These are phyloP conservation scores for Callionymus lyra DNA, from an alignment of 2,113 vertebrate genomes.

Conservation along the genomic window DNA sequence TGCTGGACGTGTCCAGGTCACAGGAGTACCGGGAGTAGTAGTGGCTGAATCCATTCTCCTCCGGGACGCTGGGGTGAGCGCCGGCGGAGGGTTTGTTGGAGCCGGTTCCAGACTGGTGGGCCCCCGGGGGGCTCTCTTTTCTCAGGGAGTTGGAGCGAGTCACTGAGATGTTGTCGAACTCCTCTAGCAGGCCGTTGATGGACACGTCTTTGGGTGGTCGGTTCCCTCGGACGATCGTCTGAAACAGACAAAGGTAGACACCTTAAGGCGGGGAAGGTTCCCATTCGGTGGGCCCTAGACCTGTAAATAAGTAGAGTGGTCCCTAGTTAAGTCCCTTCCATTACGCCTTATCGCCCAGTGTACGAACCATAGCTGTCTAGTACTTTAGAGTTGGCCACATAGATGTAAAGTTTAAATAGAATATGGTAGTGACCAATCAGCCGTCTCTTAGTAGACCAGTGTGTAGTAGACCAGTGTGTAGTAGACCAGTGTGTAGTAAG, in stretches of 20 bases:
- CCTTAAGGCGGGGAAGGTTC: too few species aligned
- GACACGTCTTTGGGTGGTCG: constrained; percentile 85
- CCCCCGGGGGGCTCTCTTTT: constrained; percentile 88
- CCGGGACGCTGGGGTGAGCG: constrained; percentile 51
- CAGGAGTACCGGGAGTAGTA: constrained; percentile 87
- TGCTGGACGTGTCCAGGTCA: constrained; percentile 75
- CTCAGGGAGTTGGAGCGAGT: constrained; percentile 95
- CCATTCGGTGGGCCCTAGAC: too few species aligned
- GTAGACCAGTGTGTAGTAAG: too few species aligned
- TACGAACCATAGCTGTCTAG: too few species aligned
- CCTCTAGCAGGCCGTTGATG: constrained; percentile 93
- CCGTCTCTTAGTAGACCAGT: too few species aligned
- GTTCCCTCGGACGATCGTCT: constrained; percentile 96
- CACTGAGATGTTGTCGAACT: constrained; percentile 96
- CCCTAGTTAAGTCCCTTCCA: too few species aligned
- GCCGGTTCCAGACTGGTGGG: constrained; percentile 67
- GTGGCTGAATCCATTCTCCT: constrained; percentile 87
- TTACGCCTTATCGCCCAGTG: too few species aligned
- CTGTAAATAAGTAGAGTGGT: too few species aligned
- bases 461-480: too few species aligned
- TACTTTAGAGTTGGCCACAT: too few species aligned
- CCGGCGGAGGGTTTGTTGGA: constrained; percentile 61
- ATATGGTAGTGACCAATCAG: too few species aligned
- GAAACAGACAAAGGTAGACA: constrained; percentile 29
- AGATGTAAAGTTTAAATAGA: too few species aligned